Conservation (phyloP, 2,888 invertebrate species). For the Nysson spinosus region DNA sequence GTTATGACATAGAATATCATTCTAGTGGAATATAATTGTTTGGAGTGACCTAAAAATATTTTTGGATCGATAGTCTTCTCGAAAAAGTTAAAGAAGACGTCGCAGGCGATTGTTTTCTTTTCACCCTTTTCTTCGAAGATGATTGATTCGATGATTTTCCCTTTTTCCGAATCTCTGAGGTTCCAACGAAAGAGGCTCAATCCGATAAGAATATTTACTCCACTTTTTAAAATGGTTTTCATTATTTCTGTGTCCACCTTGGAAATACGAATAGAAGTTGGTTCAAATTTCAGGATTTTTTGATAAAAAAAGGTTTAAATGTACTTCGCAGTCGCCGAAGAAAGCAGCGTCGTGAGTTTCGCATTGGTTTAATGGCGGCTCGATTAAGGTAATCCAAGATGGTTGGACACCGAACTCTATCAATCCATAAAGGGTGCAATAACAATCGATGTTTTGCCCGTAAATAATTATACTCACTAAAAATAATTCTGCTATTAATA, state of each 20-base stretch:
- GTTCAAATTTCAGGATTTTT: too few relatives aligned
- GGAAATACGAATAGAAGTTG: not conserved
- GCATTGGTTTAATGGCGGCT: conserved; percentile 76
- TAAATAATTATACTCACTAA: conserved; percentile 81
- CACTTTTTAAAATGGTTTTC: conserved; percentile 74
- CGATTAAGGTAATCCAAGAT: conserved; percentile 81
- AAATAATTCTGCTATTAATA: conserved; percentile 1
- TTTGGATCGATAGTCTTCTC: conserved; percentile 79
- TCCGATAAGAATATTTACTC: conserved; percentile 78
- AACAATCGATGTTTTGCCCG: conserved; percentile 83
- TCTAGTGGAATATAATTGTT: not conserved
- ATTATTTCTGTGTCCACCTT: conserved; percentile 79
- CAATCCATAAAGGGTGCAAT: conserved; percentile 83
- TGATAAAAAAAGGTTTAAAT: too few relatives aligned
- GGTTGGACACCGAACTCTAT: conserved; percentile 80
- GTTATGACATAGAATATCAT: too few relatives aligned
- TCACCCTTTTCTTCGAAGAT: conserved; percentile 79
- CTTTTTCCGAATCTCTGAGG: conserved; percentile 61
- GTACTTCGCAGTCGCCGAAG: conserved; percentile 76
- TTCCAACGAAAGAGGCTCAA: conserved; percentile 80
- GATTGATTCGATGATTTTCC: conserved; percentile 73
- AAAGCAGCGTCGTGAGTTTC: conserved; percentile 62
- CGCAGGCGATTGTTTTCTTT: conserved; percentile 78
- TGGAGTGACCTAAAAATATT: conserved; percentile 76
- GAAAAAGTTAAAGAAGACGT: conserved; percentile 81